Conservation (phyloP, 2,113 vertebrate species). For the Anthoscopus minutus region DNA sequence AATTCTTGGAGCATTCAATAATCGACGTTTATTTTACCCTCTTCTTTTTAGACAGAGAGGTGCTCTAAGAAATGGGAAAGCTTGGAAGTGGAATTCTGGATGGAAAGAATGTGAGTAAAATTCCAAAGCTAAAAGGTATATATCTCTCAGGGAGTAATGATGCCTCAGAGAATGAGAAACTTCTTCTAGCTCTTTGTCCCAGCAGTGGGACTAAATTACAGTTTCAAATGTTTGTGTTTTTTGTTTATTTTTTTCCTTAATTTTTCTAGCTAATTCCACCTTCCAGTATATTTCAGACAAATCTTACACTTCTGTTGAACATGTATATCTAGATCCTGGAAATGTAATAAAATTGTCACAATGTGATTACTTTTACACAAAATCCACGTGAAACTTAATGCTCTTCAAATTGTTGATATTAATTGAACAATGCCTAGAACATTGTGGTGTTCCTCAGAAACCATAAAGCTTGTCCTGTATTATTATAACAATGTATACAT, state of each 20-base stretch:
- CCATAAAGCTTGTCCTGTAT: neutral
- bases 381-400: neutral
- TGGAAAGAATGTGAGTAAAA: constrained; percentile 75
- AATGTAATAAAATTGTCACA: neutral
- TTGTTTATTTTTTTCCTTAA: neutral
- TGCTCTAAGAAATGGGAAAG: constrained; percentile 38
- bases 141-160: neutral
- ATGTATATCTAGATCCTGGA: neutral
- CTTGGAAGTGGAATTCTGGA: constrained; percentile 78
- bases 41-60: constrained; percentile 28
- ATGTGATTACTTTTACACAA: neutral
- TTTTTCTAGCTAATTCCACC: neutral
- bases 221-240: neutral
- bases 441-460: neutral
- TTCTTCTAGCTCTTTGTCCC: neutral
- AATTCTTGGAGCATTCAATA: neutral
- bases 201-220: neutral
- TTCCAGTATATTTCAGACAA: neutral
- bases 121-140: neutral
- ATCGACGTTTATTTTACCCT: neutral
- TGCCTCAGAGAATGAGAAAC: neutral
- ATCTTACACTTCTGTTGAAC: neutral
- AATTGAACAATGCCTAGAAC: neutral
- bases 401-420: neutral
- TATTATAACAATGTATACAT: neutral